Percentiles rank a stretch among this genome's conserved stretches.
These are phyloP conservation scores for Brienomyrus brachyistius DNA, from an alignment of 2,113 vertebrate species.

Conservation along the genomic window DNA sequence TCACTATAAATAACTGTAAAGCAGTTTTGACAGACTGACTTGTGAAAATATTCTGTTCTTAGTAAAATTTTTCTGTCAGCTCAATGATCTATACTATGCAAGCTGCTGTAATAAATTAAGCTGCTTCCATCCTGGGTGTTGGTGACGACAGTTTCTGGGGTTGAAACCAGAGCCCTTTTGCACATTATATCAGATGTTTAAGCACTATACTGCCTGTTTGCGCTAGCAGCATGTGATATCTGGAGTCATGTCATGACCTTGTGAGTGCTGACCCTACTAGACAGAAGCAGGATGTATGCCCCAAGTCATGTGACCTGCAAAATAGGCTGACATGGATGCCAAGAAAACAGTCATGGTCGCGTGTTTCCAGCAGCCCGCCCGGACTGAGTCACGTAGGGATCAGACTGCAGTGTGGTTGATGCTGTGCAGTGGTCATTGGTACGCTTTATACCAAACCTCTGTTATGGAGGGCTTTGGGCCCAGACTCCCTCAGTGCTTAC, in stretches of 20 bases:
- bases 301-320: not conserved
- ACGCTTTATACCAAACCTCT: not conserved
- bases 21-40: not conserved
- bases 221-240: not conserved
- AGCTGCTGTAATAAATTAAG: not conserved
- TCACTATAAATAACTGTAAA: not conserved
- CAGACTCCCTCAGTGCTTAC: not conserved
- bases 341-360: not conserved
- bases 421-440: not conserved
- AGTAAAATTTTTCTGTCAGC: not conserved
- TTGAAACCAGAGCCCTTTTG: not conserved
- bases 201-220: not conserved
- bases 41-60: not conserved
- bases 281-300: not conserved
- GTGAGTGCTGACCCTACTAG: not conserved
- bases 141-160: not conserved
- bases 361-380: not conserved
- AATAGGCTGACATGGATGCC: not conserved
- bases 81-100: not conserved
- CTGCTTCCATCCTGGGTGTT: not conserved
- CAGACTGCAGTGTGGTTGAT: not conserved
- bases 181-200: not conserved
- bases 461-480: not conserved
- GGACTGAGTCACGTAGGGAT: not conserved
- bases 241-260: not conserved